A percentile compares a stretch with the other conserved stretches of the same genome.
phyloP scores from a whole-genome alignment of 2,888 invertebrate species.

The Ectobius pallidus region DNA sequence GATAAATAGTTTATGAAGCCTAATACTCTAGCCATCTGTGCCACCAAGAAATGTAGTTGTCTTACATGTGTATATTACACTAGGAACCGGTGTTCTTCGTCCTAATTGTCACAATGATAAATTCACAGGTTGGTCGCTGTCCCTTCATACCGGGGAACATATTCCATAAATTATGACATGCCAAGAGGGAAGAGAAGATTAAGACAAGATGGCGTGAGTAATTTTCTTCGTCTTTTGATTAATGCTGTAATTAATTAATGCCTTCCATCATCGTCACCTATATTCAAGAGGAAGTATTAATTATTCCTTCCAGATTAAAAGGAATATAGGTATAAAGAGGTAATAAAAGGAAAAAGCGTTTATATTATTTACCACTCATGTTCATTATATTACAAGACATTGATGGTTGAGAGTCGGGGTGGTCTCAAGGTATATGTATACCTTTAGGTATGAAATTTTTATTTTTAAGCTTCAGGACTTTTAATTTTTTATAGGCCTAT shows the following conservation, averaged over 20 bases:
- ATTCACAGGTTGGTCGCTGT: background rate
- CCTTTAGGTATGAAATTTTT: no score
- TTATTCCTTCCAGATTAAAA: background rate
- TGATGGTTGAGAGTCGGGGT: no score
- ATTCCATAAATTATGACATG: background rate
- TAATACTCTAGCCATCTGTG: background rate
- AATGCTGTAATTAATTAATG: constrained; percentile 24
- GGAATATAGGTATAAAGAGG: no score
- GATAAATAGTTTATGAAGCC: constrained; percentile 1
- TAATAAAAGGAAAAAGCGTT: no score
- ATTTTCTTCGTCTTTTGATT: constrained; percentile 17
- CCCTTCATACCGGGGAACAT: background rate
- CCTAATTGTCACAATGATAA: background rate
- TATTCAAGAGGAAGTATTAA: background rate
- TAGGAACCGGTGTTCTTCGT: background rate
- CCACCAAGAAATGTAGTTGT: background rate
- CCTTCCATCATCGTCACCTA: background rate
- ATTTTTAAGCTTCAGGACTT: no score
- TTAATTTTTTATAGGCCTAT: no score
- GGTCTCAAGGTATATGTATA: no score
- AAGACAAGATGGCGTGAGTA: background rate
- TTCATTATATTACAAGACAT: no score
- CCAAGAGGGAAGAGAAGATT: background rate
- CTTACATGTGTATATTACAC: background rate
- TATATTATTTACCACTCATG: no score